These are phyloP conservation scores for Craterocephalus amniculus DNA, from an alignment of 2,797 vertebrate species.

Conservation along the genomic window DNA sequence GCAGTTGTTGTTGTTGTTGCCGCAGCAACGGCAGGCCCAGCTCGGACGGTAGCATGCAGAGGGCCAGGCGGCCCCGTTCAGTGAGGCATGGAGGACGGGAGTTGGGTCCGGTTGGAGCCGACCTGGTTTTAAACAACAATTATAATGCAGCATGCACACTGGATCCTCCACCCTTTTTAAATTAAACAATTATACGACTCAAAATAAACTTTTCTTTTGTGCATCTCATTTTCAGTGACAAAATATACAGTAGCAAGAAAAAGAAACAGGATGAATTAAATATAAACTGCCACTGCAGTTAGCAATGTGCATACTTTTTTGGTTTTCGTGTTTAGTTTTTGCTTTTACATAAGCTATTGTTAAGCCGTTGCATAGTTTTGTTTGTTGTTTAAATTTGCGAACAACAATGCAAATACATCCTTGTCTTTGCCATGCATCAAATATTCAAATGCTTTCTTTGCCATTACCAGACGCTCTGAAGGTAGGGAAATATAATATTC, in stretches of 20 bases:
- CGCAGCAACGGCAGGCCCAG: conserved; percentile 76
- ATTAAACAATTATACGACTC: neutral
- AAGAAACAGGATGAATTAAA: neutral
- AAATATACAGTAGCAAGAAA: neutral
- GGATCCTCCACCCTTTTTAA: neutral
- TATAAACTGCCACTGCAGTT: neutral
- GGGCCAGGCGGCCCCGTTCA: conserved; percentile 71
- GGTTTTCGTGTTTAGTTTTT: neutral
- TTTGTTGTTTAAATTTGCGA: neutral
- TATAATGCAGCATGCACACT: neutral
- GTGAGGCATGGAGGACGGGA: conserved; percentile 48
- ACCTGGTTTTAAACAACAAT: conserved; percentile 44
- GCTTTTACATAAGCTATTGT: neutral
- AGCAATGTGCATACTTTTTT: neutral
- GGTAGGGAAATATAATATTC: conserved; percentile 45
- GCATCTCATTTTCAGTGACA: neutral
- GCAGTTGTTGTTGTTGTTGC: conserved; percentile 67
- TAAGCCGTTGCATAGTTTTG: neutral
- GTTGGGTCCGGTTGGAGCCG: conserved; percentile 27
- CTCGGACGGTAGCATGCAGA: conserved; percentile 82
- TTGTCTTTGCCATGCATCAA: conserved; percentile 9
- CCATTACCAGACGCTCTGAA: conserved; percentile 18
- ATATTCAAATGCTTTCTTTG: conserved; percentile 30
- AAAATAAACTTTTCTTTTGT: neutral
- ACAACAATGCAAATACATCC: conserved; percentile 9